These are phyloP conservation scores for Operophtera brumata DNA, from an alignment of 2,888 invertebrate genomes.

Conservation along the genomic window DNA sequence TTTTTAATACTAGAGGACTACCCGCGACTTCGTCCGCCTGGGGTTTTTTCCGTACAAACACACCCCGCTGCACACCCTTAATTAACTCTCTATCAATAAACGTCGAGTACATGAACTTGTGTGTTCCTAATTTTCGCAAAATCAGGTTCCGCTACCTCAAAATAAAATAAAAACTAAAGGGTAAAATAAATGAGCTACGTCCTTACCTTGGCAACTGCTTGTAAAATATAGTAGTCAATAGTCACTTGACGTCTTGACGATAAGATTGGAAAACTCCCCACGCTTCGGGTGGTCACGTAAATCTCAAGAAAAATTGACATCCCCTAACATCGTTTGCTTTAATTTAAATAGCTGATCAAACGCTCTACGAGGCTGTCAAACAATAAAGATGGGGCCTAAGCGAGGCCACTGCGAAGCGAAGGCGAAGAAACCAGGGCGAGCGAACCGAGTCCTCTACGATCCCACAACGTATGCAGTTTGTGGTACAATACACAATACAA, in stretches of 20 bases:
- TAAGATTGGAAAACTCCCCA: constrained; percentile 42
- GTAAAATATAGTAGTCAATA: constrained; percentile 2
- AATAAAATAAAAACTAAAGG: not conserved
- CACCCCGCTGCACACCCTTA: no score
- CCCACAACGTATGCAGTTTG: no score
- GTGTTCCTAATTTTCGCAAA: no score
- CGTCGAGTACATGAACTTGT: no score
- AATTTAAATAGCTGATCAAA: constrained; percentile 74
- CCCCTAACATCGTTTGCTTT: constrained; percentile 61
- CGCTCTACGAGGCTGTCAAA: constrained; percentile 58
- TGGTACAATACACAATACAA: no score
- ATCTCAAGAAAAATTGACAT: constrained; percentile 63
- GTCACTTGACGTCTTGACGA: constrained; percentile 38
- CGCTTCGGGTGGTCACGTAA: constrained; percentile 50
- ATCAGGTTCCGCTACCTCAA: no score
- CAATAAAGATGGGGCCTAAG: constrained; percentile 52
- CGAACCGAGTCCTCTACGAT: no score
- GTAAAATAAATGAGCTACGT: not conserved
- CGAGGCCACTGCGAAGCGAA: not conserved
- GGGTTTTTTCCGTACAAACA: no score
- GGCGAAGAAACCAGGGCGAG: no score
- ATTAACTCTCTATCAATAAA: no score
- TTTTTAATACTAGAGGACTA: no score
- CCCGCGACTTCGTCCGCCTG: no score
- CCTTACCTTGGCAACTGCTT: not conserved